Evolutionary conservation across 2,888 invertebrate genomes (phyloP), one percentile per base, ranked within the genome.

Genomic region (Ophioninae sp.): DNA sequence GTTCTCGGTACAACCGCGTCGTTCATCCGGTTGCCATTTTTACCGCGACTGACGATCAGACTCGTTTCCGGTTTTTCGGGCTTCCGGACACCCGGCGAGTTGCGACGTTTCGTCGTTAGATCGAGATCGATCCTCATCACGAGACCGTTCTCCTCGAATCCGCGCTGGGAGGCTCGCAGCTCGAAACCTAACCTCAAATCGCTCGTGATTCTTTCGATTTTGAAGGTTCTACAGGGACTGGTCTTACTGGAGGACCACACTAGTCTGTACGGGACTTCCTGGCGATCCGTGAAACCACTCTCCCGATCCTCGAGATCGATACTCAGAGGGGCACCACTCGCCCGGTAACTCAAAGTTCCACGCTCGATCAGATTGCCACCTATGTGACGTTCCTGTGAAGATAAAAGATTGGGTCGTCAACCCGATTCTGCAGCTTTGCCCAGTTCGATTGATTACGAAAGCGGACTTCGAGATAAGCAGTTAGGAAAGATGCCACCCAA

Each of bases 351-450:
- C 89, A 98, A 95, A 68, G 96, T 95, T 90, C 97, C 96, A 10
- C 98, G 97, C 91, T 97, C 97, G 92, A 98, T 97, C 86, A 98
- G 94, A 76, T 95, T 95, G 13, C 98, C 97, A 9, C 98, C 97
- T 69, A 97, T 94, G 81, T 95, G 94, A 86, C 94, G 95, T 92
- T 96, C 96, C 89, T 95, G n/a, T 9, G 63, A 64, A 22, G 41
- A 20, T 6, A 65, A 58, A 73, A 74, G 10, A 64, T 9, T 17
- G 51, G 64, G 51, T 51, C 22, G 23, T 20, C 37, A 20, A 64
- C 64, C 7, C 51, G 17, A 51, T 51, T 51, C 51, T 51, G 51
- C 17, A 51, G 13, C 51, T 51, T 0, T 17, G 17, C 17, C 3
- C 13, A 13, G 5, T 2, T 51, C 17, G 17, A 51, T 51, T 3